Evolutionary conservation across 2,797 vertebrate species (phyloP).

Genomic region (Channa striata): DNA sequence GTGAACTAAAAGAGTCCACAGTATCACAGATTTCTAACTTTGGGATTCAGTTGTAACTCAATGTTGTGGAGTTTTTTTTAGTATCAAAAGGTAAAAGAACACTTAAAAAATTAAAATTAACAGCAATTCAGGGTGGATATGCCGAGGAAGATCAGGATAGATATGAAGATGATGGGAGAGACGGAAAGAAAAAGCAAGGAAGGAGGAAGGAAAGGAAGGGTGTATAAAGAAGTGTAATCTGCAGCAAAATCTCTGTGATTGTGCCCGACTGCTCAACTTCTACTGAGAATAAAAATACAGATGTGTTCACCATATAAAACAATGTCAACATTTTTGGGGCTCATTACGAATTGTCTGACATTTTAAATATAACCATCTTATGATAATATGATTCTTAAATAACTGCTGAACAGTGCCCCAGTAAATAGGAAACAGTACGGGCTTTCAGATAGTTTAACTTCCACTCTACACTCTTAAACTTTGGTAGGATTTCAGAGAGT

Average conservation of each 20-base stretch:
- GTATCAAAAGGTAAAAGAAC: conserved; percentile 24
- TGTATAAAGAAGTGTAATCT: conserved; percentile 52
- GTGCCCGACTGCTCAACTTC: conserved; percentile 43
- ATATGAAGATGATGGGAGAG: conserved; percentile 64
- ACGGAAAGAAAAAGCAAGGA: conserved; percentile 53
- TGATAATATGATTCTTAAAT: not conserved
- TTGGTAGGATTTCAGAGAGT: conserved; percentile 31
- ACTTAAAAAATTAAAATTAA: conserved; percentile 10
- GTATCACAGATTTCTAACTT: conserved; percentile 49
- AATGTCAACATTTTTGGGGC: not conserved
- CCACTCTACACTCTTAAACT: conserved; percentile 26
- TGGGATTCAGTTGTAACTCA: conserved; percentile 32
- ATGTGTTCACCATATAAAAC: not conserved
- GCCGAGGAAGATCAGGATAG: conserved; percentile 45
- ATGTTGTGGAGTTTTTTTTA: conserved; percentile 21
- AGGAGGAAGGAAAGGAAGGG: conserved; percentile 61
- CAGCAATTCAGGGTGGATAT: conserved; percentile 19
- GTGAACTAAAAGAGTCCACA: not conserved
- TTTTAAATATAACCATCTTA: not conserved
- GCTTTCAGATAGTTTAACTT: conserved; percentile 51
- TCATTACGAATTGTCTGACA: not conserved
- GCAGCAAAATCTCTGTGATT: conserved; percentile 40
- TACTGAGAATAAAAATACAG: not conserved
- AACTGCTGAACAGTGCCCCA: not conserved
- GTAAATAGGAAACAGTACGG: conserved; percentile 36